Evolutionary conservation across 2,797 vertebrate species (phyloP).

Genomic region (Gymnodraco acuticeps): DNA sequence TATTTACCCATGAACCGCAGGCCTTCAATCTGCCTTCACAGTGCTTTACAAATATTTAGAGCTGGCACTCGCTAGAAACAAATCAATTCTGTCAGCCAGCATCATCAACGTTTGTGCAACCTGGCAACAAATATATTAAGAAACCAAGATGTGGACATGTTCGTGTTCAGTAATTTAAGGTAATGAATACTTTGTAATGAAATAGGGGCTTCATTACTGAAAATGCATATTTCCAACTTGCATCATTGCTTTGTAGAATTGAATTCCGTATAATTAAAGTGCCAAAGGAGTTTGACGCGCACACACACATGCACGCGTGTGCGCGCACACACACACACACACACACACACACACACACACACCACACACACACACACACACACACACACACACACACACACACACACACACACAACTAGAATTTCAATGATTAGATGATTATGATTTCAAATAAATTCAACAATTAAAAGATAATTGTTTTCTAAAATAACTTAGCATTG

Average conservation of each 20-base stretch:
- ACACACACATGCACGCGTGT: too few species aligned
- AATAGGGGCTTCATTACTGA: neutral
- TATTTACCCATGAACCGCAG: neutral
- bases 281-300: neutral
- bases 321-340: neutral
- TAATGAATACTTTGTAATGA: conserved; percentile 3
- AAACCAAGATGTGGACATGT: neutral
- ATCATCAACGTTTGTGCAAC: neutral
- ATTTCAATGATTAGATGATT: neutral
- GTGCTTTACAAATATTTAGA: too few species aligned
- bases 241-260: conserved; percentile 9
- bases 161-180: conserved; percentile 2
- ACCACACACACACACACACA: neutral
- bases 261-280: conserved; percentile 19
- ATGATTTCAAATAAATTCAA: conserved; percentile 1
- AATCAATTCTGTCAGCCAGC: neutral
- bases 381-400: too few species aligned
- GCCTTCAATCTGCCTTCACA: neutral
- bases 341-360: too few species aligned
- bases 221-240: neutral
- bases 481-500: too few species aligned
- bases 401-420: neutral
- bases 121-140: conserved; percentile 3
- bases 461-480: neutral
- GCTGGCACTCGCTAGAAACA: too few species aligned